Evolutionary conservation across 2,797 vertebrate species (phyloP).

Genomic region (Morelia viridis): DNA sequence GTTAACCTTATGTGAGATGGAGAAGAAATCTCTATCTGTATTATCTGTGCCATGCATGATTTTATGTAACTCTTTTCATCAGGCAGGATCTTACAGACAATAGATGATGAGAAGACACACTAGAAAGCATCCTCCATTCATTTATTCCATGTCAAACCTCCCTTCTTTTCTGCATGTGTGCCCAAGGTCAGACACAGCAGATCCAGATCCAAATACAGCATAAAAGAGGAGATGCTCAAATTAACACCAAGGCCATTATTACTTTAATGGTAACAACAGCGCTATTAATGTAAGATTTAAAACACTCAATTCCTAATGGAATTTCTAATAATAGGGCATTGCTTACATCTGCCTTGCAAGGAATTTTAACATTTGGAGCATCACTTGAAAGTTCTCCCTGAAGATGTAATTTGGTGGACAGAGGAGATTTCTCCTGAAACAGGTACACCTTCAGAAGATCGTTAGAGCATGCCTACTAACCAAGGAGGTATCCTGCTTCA

Average conservation of each 20-base stretch:
- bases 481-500: background rate
- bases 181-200: background rate
- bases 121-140: background rate
- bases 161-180: background rate
- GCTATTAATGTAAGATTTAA: background rate
- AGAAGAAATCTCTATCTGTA: background rate
- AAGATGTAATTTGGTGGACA: background rate
- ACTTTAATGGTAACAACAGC: background rate
- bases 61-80: background rate
- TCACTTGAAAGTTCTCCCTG: background rate
- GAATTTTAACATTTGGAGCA: background rate
- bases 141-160: background rate
- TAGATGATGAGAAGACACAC: background rate
- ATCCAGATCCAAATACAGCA: background rate
- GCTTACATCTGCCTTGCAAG: background rate
- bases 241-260: background rate
- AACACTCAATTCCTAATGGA: background rate
- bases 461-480: background rate
- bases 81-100: background rate
- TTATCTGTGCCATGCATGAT: background rate
- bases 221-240: background rate
- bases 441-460: background rate
- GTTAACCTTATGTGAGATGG: background rate
- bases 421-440: background rate
- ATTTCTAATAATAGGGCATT: slow-evolving; percentile 1